phyloP scores from a whole-genome alignment of 1,140 invertebrate species.

The Reticulitermes speratus region DNA sequence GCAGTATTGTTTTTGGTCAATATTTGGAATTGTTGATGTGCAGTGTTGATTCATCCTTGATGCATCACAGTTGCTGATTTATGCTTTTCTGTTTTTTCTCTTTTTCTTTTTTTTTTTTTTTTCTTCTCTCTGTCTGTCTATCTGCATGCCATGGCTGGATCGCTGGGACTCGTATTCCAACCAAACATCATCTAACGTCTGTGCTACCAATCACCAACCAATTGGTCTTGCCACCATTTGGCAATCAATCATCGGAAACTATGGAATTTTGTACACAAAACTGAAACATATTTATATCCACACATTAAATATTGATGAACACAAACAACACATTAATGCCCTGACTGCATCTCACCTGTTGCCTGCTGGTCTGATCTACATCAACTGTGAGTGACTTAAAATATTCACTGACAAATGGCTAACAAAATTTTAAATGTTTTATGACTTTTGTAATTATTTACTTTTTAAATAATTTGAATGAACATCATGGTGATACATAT shows the following conservation, averaged over 20 bases:
- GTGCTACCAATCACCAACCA: neutral
- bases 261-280: neutral
- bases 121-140: slow-evolving; percentile 52
- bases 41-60: slow-evolving; percentile 20
- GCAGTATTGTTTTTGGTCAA: slow-evolving; percentile 19
- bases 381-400: slow-evolving; percentile 26
- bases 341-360: neutral
- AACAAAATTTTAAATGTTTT: neutral
- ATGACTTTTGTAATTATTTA: neutral
- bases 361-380: slow-evolving; percentile 17
- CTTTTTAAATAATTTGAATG: neutral
- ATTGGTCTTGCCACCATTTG: neutral
- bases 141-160: slow-evolving; percentile 51
- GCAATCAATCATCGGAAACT: neutral
- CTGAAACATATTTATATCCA: neutral
- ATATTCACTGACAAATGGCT: slow-evolving; percentile 11
- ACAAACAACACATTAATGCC: neutral
- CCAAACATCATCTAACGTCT: slow-evolving; percentile 33
- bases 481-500: neutral
- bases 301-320: neutral
- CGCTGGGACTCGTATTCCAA: slow-evolving; percentile 37
- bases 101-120: slow-evolving; percentile 49
- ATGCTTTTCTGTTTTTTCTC: slow-evolving; percentile 51
- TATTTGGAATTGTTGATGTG: slow-evolving; percentile 13
- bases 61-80: slow-evolving; percentile 31